Base-by-base conservation (phyloP, 1,140 invertebrate genomes). In the Anthonomus grandis region DNA sequence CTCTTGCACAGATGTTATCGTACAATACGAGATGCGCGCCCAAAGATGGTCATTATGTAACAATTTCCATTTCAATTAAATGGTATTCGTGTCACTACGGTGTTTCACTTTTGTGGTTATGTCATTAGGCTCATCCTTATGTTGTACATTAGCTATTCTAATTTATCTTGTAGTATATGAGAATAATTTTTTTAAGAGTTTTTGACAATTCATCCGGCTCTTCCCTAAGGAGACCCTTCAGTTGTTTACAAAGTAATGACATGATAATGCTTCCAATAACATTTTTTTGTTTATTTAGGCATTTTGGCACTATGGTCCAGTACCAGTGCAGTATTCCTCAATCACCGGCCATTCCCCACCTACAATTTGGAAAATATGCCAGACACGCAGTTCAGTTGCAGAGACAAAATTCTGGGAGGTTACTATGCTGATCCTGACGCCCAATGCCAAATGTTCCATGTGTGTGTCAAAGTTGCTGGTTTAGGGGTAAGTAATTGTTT, bases 381-480 rank as follows among this genome's bases (percentile, higher is more conserved):
- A 50, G 83, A 87, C 59, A 93, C 91, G 38, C 81, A 83, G 48
- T 95, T 95, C 78, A 84, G 84, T 60, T 95, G 93, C 74, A 79
- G 84, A 57, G 89, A 90, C 64, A 91, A 93, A 74, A 89, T 92
- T 63, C 80, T 92, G 17, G 92, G 92, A 56, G 90, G 91, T 36
- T 95, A 94, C 74, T 95, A 95, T 71, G 91, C 91, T 10, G 92
- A 95, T 75, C 82, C 86, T 0, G 91, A 94, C 73, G 88, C 92
- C 0, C 87, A 91, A 67, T 95, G 92, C 75, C 91, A 94, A 75
- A 89, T 93, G 78, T 94, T 93, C 74, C 91, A 94, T 70, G 87
- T 93, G 41, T 93, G 91, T 70, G 89, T 91, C 18, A 86, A 86
- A 68, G 86, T 91, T 19, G 84, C 87, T 12, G 87, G 88, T 52